Base-by-base conservation (phyloP, 2,113 vertebrate species). In the Psephotus haematonotus region DNA sequence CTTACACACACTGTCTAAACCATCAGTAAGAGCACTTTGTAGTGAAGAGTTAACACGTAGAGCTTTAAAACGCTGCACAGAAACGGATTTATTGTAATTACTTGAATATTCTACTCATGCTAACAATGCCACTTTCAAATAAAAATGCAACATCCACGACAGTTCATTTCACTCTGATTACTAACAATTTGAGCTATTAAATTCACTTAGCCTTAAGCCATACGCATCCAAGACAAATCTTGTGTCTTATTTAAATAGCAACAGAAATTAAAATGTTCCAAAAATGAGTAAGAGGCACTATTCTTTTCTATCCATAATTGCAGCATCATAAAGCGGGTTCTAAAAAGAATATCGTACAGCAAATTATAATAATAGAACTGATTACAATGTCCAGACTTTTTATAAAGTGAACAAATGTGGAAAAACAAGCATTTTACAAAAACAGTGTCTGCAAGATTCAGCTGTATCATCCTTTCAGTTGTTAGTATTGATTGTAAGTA, bases 111-210 rank as follows among this genome's bases (percentile, higher is more conserved):
- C 76, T 81, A 53, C 65, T 79, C n/a, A 46, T 25, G 68, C 68
- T 91, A 95, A 96, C 47, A 79, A 83, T 71, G 89, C 60, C 62
- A 91, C 69, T 91, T 96, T 95, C 90, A 84, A 95, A 92, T 49
- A 82, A 63, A 33, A 85, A 90, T 92, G 92, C 80, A 93, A 87
- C 28, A 85, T 87, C 92, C 91, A 83, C 76, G 88, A 92, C 52
- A 83, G 59, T 92, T 91, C 39, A 82, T 95, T 96, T 97, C 85
- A 95, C 83, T 72, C 72, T 91, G 53, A 50, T 69, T 94, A 91
- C 70, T 92, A 95, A 81, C 69, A 67, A 84, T 90, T 41, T 89
- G 50, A 96, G 79, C 53, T 94, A 92, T 91, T 93, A 91, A 94
- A 94, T 75, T 89, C 67, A 95, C 41, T 70, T 92, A 88, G 84